Base-by-base conservation (phyloP, 1,140 invertebrate genomes). In the Zaprionus ornatus region DNA sequence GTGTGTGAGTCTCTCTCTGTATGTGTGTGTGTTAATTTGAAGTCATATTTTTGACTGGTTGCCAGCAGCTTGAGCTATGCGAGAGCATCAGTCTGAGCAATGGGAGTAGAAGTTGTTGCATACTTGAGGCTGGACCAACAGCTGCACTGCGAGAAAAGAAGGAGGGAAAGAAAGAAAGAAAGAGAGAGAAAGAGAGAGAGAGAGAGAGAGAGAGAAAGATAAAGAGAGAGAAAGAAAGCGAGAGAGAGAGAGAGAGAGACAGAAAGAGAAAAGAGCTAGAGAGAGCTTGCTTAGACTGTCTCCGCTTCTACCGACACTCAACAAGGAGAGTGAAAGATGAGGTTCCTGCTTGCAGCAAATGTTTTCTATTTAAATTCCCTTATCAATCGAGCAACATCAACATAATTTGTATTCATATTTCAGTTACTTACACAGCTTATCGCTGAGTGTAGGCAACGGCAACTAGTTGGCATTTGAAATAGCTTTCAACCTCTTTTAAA, bases 401-500 rank as follows among this genome's bases (percentile, higher is more conserved):
- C n/a, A n/a, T 32, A 32, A 32, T 10, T 32, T 32, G 9, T 32
- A 3, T 32, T 9, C n/a, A n/a, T 10, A 2, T 25, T 2, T 25
- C 3, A 25, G 2, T 3, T 10, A 32, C 29, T 3, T 32, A 0
- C 29, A n/a, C 45, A 0, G 1, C n/a, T 21, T 40, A 23, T 50
- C 10, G 10, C 19, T 21, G 3, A 23, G 19, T 50, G 45, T 65
- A 40, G 7, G 17, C 35, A 19, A 55, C 71, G 7, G 17, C 35
- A 19, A 55, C 71, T 56, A 55, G 29, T 62, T 55, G 56, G 13
- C 9, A 50, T 42, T 55, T 56, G 23, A n/a, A 61, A 27, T 60
- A 37, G 42, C 19, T 29, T 45, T 29, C 37, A 9, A 35, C 52
- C 25, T 45, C 29, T 62, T 82, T 80, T 84, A 79, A 90, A 90